phyloP scores from a whole-genome alignment of 2,797 vertebrate genomes.

The Ceryle rudis region DNA sequence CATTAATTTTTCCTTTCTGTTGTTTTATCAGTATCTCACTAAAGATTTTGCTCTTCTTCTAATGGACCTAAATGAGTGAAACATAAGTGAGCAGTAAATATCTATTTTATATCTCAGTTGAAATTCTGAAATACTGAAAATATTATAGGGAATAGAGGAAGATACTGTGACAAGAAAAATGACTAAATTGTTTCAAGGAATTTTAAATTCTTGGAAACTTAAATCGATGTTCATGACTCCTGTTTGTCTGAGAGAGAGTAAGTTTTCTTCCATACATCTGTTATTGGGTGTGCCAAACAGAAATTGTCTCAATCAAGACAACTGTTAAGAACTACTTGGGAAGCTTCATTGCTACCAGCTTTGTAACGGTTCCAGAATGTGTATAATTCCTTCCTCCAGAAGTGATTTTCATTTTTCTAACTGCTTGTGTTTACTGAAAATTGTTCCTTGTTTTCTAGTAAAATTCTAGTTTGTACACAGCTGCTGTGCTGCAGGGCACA shows the following conservation, averaged over 20 bases:
- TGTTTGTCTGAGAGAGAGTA: background rate
- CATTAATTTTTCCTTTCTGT: background rate
- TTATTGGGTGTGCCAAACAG: background rate
- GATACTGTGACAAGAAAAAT: background rate
- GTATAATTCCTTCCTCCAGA: constrained; percentile 18
- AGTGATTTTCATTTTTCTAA: constrained; percentile 38
- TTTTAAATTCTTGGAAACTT: background rate
- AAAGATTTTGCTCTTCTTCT: background rate
- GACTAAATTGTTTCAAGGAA: background rate
- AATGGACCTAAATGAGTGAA: background rate
- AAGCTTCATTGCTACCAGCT: background rate
- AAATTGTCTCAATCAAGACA: background rate
- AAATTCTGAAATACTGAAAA: background rate
- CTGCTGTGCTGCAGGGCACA: constrained; percentile 19
- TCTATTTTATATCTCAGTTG: background rate
- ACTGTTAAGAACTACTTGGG: background rate
- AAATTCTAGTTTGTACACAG: background rate
- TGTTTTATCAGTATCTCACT: background rate
- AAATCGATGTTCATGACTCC: background rate
- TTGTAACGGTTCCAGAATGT: background rate
- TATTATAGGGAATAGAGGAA: background rate
- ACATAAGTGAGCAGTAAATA: background rate
- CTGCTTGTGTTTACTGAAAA: constrained; percentile 41
- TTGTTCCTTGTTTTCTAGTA: constrained; percentile 40
- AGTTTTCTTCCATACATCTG: background rate